Conservation (phyloP, 2,888 invertebrate species). For the Mesorhabditis belari region DNA sequence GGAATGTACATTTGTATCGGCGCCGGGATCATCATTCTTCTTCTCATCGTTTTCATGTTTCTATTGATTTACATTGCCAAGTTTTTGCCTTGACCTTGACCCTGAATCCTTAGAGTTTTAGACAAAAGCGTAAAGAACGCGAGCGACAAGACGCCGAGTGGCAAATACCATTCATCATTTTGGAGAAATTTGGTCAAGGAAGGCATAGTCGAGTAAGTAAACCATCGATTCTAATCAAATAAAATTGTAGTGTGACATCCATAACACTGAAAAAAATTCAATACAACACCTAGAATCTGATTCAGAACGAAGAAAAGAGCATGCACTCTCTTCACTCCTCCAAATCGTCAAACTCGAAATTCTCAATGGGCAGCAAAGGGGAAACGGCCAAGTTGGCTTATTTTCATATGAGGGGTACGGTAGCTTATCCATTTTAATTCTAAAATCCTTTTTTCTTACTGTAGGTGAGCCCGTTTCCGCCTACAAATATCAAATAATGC, state of each 20-base stretch:
- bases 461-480: not conserved
- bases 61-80: not conserved
- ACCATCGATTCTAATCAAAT: too few species aligned
- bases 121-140: constrained; percentile 15
- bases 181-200: not conserved
- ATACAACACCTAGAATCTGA: not conserved
- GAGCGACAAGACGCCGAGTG: constrained; percentile 21
- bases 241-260: not conserved
- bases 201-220: not conserved
- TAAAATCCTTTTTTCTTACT: too few species aligned
- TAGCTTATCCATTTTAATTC: not conserved
- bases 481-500: not conserved
- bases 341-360: not conserved
- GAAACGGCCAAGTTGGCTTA: not conserved
- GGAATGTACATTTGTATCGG: not conserved
- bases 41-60: not conserved
- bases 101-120: constrained; percentile 4
- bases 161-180: constrained; percentile 16
- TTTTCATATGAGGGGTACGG: not conserved
- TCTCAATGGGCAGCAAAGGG: not conserved
- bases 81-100: not conserved
- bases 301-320: not conserved
- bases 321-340: not conserved
- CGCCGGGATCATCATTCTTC: not conserved
- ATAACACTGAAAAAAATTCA: not conserved